A percentile compares a stretch with the other conserved stretches of the same genome.
Evolutionary conservation across 2,113 vertebrate species (phyloP).

Genomic region (Cricetomys ansorgei): DNA sequence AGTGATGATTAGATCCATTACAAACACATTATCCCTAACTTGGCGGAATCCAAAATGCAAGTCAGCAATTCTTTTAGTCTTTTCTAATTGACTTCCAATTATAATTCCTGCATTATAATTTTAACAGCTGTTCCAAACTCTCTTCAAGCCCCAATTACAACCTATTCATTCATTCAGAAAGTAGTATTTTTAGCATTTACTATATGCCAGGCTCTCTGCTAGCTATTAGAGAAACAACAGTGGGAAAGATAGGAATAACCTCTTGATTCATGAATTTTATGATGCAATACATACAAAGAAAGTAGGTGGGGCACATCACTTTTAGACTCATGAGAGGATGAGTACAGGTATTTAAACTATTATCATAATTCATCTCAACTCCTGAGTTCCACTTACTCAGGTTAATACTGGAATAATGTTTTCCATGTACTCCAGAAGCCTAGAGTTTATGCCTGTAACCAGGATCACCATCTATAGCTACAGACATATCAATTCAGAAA

Average conservation of each 20-base stretch:
- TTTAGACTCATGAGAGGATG: neutral
- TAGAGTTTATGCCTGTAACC: neutral
- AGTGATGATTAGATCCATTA: conserved; percentile 16
- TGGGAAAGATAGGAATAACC: neutral
- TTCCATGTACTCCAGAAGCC: neutral
- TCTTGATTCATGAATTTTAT: neutral
- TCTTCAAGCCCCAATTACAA: conserved; percentile 59
- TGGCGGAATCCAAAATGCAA: conserved; percentile 64
- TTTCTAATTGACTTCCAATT: conserved; percentile 70
- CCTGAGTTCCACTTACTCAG: neutral
- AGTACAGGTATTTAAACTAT: neutral
- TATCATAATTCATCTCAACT: neutral
- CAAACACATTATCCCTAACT: conserved; percentile 15
- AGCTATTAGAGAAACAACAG: neutral
- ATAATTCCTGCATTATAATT: conserved; percentile 63
- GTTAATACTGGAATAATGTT: neutral
- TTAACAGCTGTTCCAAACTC: conserved; percentile 68
- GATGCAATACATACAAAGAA: neutral
- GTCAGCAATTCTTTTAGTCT: conserved; percentile 55
- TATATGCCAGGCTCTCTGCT: neutral
- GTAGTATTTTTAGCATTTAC: conserved; percentile 71
- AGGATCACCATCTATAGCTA: neutral
- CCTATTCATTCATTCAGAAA: conserved; percentile 70
- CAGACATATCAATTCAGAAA: neutral
- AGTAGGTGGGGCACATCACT: neutral